Evolutionary conservation across 2,113 vertebrate genomes (phyloP).

Genomic region (Odocoileus hemionus): DNA sequence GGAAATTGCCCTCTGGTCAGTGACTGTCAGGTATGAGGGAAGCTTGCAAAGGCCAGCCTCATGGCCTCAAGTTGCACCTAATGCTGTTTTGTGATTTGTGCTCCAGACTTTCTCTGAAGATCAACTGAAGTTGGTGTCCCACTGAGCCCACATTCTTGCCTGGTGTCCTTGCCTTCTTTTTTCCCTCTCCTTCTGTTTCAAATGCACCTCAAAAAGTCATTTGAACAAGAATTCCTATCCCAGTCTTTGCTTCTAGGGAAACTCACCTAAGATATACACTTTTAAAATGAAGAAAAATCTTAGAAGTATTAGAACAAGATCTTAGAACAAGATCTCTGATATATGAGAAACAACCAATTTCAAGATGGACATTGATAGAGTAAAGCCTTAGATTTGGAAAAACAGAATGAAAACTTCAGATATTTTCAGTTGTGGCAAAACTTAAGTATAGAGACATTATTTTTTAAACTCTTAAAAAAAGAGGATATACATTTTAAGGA

Average conservation of each 20-base stretch:
- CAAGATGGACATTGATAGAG: not conserved
- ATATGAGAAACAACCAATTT: not conserved
- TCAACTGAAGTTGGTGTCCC: not conserved
- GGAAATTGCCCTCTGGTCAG: not conserved
- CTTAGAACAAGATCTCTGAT: not conserved
- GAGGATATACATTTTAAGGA: constrained; percentile 41
- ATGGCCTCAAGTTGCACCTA: not conserved
- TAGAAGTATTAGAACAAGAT: not conserved
- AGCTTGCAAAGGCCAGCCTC: not conserved
- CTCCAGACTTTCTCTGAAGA: not conserved
- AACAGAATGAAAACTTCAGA: not conserved
- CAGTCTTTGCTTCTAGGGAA: not conserved
- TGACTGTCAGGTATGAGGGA: not conserved
- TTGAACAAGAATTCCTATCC: not conserved
- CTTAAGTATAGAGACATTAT: not conserved
- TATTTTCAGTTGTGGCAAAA: not conserved
- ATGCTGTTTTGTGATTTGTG: not conserved
- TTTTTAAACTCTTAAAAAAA: constrained; percentile 32
- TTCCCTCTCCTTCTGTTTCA: not conserved
- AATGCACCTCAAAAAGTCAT: not conserved
- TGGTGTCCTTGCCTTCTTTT: not conserved
- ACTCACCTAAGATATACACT: not conserved
- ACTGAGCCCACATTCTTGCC: not conserved
- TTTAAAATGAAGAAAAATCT: not conserved
- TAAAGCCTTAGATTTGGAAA: not conserved